phyloP scores from a whole-genome alignment of 2,888 invertebrate species.

The Iphiclides podalirius region DNA sequence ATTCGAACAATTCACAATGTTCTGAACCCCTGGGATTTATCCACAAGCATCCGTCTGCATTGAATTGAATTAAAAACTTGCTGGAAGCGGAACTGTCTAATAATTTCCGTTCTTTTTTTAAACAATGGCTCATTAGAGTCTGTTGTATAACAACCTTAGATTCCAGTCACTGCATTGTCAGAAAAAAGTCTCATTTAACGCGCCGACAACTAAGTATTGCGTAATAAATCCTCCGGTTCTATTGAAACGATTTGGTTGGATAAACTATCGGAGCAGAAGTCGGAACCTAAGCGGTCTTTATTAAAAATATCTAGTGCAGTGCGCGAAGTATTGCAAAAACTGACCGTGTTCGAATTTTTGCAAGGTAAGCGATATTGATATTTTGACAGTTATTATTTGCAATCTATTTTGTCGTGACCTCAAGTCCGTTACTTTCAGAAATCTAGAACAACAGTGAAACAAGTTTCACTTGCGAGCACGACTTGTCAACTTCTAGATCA shows the following conservation, averaged over 20 bases:
- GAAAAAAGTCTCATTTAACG: constrained; percentile 39
- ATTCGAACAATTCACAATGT: constrained; percentile 4
- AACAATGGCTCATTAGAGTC: constrained; percentile 49
- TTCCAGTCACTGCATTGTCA: constrained; percentile 29
- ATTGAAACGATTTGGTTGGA: constrained; percentile 16
- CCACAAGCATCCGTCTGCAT: constrained; percentile 30
- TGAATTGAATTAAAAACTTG: constrained; percentile 34
- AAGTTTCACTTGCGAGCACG: constrained; percentile 24
- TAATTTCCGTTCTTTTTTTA: constrained; percentile 41
- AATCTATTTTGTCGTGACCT: constrained; percentile 34
- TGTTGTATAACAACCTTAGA: constrained; percentile 36
- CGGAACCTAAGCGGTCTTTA: background rate
- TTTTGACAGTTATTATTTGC: constrained; percentile 27
- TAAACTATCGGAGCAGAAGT: constrained; percentile 18
- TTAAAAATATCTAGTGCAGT: constrained; percentile 10
- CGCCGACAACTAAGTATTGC: constrained; percentile 33
- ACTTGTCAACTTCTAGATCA: constrained; percentile 25
- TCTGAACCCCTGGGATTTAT: constrained; percentile 28
- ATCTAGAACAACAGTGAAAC: constrained; percentile 33
- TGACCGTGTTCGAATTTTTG: constrained; percentile 25
- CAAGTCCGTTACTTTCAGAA: constrained; percentile 36
- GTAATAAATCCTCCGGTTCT: constrained; percentile 27
- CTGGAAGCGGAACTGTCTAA: constrained; percentile 57
- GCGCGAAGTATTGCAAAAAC: constrained; percentile 20
- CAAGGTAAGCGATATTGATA: constrained; percentile 30